phyloP scores from a whole-genome alignment of 2,888 invertebrate genomes.

The Parelbella ahira region DNA sequence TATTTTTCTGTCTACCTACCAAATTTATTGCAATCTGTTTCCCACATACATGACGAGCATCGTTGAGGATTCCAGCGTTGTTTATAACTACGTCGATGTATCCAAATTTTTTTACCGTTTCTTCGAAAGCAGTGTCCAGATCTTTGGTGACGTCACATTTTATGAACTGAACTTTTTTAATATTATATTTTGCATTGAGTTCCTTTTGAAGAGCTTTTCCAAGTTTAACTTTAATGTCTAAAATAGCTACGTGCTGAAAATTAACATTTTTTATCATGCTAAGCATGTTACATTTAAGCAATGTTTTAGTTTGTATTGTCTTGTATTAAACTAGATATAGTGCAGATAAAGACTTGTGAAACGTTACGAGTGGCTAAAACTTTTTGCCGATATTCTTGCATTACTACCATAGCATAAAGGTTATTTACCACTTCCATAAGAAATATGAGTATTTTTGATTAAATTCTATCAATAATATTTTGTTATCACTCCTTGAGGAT shows the following conservation, averaged over 20 bases:
- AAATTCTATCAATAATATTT: no score
- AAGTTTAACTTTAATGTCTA: slow-evolving; percentile 41
- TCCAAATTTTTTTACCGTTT: slow-evolving; percentile 38
- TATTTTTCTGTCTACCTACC: slow-evolving; percentile 40
- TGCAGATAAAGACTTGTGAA: no score
- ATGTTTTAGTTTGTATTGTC: no score
- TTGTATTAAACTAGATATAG: no score
- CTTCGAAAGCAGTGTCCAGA: slow-evolving; percentile 41
- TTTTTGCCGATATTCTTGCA: no score
- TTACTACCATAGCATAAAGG: no score
- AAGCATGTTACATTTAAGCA: no score
- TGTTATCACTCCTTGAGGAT: no score
- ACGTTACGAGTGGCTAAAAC: no score
- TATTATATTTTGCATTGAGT: slow-evolving; percentile 39
- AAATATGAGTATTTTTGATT: no score
- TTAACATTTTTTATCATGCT: no score
- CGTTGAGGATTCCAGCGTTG: slow-evolving; percentile 58
- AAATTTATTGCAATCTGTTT: slow-evolving; percentile 60
- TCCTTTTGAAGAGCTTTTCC: slow-evolving; percentile 43
- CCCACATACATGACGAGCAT: slow-evolving; percentile 46
- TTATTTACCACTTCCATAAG: no score
- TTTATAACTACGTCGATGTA: slow-evolving; percentile 57
- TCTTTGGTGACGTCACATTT: slow-evolving; percentile 53
- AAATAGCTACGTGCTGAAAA: slow-evolving; percentile 38
- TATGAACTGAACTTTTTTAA: slow-evolving; percentile 42